These are phyloP conservation scores for Urocynchramus pylzowi DNA, from an alignment of 2,113 vertebrate genomes.

Conservation along the genomic window DNA sequence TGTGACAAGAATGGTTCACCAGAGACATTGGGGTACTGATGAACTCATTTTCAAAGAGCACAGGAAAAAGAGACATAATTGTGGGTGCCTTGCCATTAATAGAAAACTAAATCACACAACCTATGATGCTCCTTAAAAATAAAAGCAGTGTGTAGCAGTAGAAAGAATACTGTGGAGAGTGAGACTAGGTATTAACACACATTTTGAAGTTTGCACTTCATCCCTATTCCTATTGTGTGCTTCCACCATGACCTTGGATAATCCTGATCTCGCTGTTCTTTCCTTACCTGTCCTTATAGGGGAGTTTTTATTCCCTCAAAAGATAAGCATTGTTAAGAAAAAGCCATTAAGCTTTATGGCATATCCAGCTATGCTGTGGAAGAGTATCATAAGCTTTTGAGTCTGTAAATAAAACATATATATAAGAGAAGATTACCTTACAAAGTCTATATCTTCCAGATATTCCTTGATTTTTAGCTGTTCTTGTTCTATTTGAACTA, in stretches of 20 bases:
- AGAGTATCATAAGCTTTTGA: neutral
- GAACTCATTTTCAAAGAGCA: neutral
- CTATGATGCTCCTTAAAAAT: neutral
- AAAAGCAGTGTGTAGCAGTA: neutral
- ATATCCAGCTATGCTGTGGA: neutral
- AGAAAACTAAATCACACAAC: neutral
- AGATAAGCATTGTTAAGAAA: neutral
- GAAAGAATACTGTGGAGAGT: neutral
- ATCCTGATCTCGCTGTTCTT: neutral
- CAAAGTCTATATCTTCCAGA: neutral
- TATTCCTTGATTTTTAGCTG: conserved; percentile 13
- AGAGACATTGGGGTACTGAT: neutral
- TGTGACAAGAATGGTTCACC: neutral
- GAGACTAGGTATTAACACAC: neutral
- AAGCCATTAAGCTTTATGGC: neutral
- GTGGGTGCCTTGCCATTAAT: neutral
- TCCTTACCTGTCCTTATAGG: neutral
- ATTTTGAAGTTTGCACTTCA: neutral
- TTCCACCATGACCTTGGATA: neutral
- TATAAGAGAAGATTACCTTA: neutral
- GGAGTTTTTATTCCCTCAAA: neutral
- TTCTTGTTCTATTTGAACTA: conserved; percentile 45
- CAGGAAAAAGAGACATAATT: neutral
- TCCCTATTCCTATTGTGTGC: neutral
- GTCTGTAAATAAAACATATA: neutral